Conservation (phyloP, 2,113 vertebrate genomes). For the Pseudolaguvia tuberculata region DNA sequence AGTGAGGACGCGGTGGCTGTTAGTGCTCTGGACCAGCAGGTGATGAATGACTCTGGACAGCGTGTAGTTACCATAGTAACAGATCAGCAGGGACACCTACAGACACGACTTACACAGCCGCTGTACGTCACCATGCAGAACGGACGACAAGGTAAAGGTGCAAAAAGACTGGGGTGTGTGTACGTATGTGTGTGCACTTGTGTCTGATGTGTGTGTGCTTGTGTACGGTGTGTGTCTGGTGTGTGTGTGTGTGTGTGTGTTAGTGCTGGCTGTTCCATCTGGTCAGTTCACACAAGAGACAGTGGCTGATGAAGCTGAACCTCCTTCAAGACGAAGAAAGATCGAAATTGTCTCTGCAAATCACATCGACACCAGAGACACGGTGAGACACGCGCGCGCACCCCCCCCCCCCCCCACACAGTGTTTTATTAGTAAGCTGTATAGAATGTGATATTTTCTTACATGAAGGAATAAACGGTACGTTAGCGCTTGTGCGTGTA, state of each 20-base stretch:
- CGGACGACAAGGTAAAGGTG: conserved; percentile 75
- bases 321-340: conserved; percentile 70
- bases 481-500: background rate
- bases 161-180: background rate
- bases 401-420: too few species aligned
- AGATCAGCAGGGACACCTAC: conserved; percentile 76
- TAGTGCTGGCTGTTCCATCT: conserved; percentile 80
- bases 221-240: background rate
- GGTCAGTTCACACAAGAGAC: conserved; percentile 77
- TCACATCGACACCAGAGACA: conserved; percentile 57
- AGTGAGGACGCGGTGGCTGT: conserved; percentile 70
- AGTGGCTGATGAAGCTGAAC: conserved; percentile 62
- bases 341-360: conserved; percentile 54
- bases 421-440: too few species aligned
- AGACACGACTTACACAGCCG: conserved; percentile 72
- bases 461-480: too few species aligned
- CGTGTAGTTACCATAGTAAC: conserved; percentile 84
- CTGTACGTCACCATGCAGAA: conserved; percentile 83
- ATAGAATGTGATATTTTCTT: too few species aligned
- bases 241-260: conserved; percentile 10
- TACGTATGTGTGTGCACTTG: background rate
- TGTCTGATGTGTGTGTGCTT: background rate
- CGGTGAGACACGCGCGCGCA: too few species aligned
- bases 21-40: conserved; percentile 67
- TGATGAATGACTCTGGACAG: conserved; percentile 73